Percentiles rank a stretch among this genome's conserved stretches.
phyloP scores from a whole-genome alignment of 2,113 vertebrate genomes.

The Paramormyrops kingsleyae region DNA sequence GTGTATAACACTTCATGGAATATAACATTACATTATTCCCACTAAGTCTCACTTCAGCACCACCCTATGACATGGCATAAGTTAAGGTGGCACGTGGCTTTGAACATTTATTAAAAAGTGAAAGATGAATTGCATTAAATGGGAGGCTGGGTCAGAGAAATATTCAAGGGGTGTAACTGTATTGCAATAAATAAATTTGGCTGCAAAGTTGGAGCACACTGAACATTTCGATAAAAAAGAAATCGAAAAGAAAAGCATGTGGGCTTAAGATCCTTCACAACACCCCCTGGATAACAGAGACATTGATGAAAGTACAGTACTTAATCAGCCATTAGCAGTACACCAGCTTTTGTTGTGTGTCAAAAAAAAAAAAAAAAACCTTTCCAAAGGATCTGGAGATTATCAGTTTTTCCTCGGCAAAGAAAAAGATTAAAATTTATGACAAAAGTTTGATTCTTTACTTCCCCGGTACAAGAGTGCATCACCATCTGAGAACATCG shows the following conservation, averaged over 20 bases:
- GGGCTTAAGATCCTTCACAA: background rate
- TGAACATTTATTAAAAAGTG: background rate
- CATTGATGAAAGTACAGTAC: background rate
- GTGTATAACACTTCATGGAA: background rate
- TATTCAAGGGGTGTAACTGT: background rate
- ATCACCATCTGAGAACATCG: background rate
- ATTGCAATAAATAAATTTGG: background rate
- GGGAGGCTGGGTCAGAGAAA: background rate
- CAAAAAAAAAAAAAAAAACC: background rate
- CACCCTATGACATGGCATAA: background rate
- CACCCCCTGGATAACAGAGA: background rate
- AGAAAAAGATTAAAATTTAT: conserved; percentile 3
- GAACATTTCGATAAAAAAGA: background rate
- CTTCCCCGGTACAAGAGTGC: background rate
- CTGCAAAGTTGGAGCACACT: background rate
- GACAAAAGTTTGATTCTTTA: background rate
- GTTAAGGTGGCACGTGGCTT: background rate
- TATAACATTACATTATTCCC: background rate
- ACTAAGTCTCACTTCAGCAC: background rate
- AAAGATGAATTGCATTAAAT: background rate
- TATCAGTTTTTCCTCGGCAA: background rate
- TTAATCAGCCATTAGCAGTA: background rate
- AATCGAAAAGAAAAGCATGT: background rate
- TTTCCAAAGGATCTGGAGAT: background rate
- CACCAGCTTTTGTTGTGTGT: background rate